Base-by-base conservation (phyloP, 2,113 vertebrate species). In the Symphodus melops region DNA sequence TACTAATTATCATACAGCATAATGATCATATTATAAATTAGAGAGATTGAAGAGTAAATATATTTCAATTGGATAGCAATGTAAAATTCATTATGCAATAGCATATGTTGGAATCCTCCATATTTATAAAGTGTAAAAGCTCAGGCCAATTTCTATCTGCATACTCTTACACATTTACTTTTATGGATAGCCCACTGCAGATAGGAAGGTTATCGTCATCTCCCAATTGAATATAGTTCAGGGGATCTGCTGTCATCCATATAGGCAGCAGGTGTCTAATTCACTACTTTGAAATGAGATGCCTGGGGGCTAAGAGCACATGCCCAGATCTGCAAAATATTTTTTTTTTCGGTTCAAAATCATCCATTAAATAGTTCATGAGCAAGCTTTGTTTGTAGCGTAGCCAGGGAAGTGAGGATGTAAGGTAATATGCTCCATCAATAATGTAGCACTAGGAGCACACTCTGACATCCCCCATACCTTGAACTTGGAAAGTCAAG, bases 341-440 rank as follows among this genome's bases (percentile, higher is more conserved):
- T 88, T 88, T 90, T 72, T 88, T 88, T 90, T 84, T 88, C 83
- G 84, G 51, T 89, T 91, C 66, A 88, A 91, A 93, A 89, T 93
- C 73, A 90, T 90, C 56, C 57, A 16, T 83, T 92, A 84, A 94
- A 93, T 95, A 93, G 84, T 91, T 94, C 93, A 94, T 94, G 85
- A 69, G 13, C 53, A 8, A 69, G 83, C 88, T 84, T 87, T 90
- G 80, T 90, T 94, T 83, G 87, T 83, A 77, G 77, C 49, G 57
- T 86, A 56, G 71, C 71, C 75, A 57, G 89, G 86, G 52, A 62
- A 57, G 44, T 23, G 88, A 90, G 91, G 68, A 83, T 86, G 87
- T 93, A 95, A 96, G 77, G 48, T 90, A 92, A 94, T 92, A 94
- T 92, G 85, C 86, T 86, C 60, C 88, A 92, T 96, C 59, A 90